Evolutionary conservation across 1,140 invertebrate species (phyloP), one percentile per base, ranked within the genome.

Genomic region (Helicorthomorpha holstii): DNA sequence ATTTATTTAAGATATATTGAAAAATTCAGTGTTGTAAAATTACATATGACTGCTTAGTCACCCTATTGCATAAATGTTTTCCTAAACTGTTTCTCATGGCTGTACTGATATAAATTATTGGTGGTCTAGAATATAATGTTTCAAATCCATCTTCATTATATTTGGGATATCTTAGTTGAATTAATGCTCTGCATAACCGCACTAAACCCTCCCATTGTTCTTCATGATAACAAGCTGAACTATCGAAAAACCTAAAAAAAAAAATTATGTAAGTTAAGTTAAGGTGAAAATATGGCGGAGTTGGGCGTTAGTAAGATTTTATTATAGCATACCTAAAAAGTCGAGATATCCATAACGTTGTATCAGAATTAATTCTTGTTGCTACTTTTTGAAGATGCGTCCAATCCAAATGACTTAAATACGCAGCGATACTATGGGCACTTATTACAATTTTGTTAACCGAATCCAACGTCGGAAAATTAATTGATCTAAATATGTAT

Each of bases 81-180:
- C 83, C 81, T n/a, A 83, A 73, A 2, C 77, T 79, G 49, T 81
- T 66, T 2, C 77, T 79, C 57, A 81, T 80, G 2, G 80, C 76
- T 2, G 82, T 75, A 58, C 82, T 87, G 57, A 83, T 81, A 70
- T 91, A 92, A 61, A 92, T 81, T 24, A 82, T 72, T 7, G 83
- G 87, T 7, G 83, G 76, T 0, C 80, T 75, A 42, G 76, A 75
- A 34, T 79, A 75, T 38, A 89, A 72, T 2, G 82, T 80, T 48
- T 84, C 73, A 54, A 79, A 84, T 44, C 85, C 85, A 60, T 88
- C 83, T 60, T 83, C 80, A 53, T 81, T 69, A 64, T 84, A 90
- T 45, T 81, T 73, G 0, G 83, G 83, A 62, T 85, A 89, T 61
- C 81, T 83, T 60, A 79, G 77, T 64, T 86, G 82, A 3, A 92